A percentile compares a stretch with the other conserved stretches of the same genome.
phyloP scores from a whole-genome alignment of 2,888 invertebrate species.

The Branchipolynoe longqiensis region DNA sequence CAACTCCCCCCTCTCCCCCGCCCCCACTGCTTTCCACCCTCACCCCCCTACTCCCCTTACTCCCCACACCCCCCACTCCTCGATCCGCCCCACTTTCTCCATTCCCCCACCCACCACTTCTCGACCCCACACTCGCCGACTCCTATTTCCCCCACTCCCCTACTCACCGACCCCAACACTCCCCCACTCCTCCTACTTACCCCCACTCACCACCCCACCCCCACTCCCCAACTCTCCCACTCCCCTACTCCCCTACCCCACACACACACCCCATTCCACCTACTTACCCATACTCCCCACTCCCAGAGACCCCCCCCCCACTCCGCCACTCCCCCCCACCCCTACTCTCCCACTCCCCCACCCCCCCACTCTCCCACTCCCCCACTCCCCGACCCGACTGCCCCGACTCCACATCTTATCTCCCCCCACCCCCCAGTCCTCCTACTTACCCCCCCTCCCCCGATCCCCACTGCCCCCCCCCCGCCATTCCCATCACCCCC shows the following conservation, averaged over 20 bases:
- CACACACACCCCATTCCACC: neutral
- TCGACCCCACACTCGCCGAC: no score
- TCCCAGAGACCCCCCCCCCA: neutral
- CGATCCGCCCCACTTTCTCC: neutral
- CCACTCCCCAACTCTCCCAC: neutral
- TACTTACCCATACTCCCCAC: neutral
- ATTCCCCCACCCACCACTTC: neutral
- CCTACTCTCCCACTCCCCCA: neutral
- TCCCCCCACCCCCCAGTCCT: neutral
- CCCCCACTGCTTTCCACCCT: neutral
- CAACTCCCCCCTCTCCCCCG: neutral
- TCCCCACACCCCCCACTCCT: neutral
- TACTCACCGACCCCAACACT: neutral
- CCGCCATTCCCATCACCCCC: neutral
- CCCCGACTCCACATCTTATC: neutral
- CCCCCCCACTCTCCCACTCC: neutral
- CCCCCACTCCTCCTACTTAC: neutral
- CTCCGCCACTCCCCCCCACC: neutral
- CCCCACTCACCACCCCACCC: neutral
- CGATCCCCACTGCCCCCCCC: neutral
- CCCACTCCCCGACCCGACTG: neutral
- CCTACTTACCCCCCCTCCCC: neutral
- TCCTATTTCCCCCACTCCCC: neutral
- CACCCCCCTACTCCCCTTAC: neutral
- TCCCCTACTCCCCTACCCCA: neutral